Base-by-base conservation (phyloP, 2,113 vertebrate species). In the Corydoras maculifer region DNA sequence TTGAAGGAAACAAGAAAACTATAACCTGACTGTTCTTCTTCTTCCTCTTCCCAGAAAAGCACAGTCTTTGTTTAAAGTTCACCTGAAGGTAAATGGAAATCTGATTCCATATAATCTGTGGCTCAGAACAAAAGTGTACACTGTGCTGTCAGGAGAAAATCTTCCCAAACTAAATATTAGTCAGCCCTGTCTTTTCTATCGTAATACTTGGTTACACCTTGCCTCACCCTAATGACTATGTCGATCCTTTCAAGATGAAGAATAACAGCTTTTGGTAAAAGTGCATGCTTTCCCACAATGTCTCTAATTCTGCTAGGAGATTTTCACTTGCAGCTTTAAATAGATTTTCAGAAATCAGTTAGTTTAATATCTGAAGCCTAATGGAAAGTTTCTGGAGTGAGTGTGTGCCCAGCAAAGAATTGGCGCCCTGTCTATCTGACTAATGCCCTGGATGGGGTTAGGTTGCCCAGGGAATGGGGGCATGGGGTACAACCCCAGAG, bases 41-140 rank as follows among this genome's bases (percentile, higher is more conserved):
- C 48, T 1, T 7, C 8, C 12, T n/a, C 8, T 25, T 54, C 9
- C n/a, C 31, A 18, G 10, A 51, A 63, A 71, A 73, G 48, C n/a
- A n/a, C 0, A 66, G n/a, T 50, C 58, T 61, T 66, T 61, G 48
- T 73, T 65, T 12, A 58, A 65, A 48, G 50, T 18, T 58, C 35
- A 58, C 8, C 31, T 32, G 18, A 53, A 54, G 62, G 50, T 51
- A 51, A 72, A 65, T 13, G 11, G 58, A 55, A 73, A 62, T 55
- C 31, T 50, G 30, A 54, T 29, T 14, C 48, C n/a, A 25, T 53
- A 43, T 11, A n/a, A 50, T 60, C 48, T 32, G n/a, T 4, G 48
- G 9, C n/a, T 64, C 53, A 12, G 11, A 8, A 18, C 3, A 49
- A 48, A 58, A 14, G n/a, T 49, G 29, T 6, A 14, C 15, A 48